Conservation (phyloP, 2,797 vertebrate species). For the Champsocephalus gunnari region DNA sequence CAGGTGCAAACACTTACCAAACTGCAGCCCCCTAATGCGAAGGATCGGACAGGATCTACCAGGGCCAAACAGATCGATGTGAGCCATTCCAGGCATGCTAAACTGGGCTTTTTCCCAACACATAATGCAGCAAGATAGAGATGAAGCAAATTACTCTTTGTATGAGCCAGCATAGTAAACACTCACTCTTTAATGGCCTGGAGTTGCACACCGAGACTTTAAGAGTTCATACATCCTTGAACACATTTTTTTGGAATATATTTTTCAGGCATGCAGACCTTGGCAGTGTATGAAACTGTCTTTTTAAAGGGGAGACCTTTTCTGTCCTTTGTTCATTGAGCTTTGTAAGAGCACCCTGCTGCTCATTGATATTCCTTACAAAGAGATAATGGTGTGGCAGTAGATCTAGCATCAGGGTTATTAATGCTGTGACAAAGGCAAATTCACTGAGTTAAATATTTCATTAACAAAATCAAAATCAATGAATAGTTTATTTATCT, state of each 20-base stretch:
- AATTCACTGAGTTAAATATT: slow-evolving; percentile 16
- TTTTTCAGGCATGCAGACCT: slow-evolving; percentile 36
- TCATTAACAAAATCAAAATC: background rate
- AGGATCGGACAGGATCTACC: slow-evolving; percentile 31
- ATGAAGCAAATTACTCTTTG: slow-evolving; percentile 45
- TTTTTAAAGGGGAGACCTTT: slow-evolving; percentile 29
- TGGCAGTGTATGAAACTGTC: slow-evolving; percentile 19
- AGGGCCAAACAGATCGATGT: slow-evolving; percentile 69
- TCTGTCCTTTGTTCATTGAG: slow-evolving; percentile 24
- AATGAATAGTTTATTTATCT: background rate
- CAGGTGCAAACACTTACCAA: slow-evolving; percentile 35
- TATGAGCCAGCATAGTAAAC: slow-evolving; percentile 57
- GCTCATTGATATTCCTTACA: slow-evolving; percentile 19
- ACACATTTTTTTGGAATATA: slow-evolving; percentile 39
- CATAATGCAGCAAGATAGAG: slow-evolving; percentile 40
- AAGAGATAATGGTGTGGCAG: background rate
- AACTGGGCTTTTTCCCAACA: slow-evolving; percentile 57
- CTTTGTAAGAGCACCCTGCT: slow-evolving; percentile 15
- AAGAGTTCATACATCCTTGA: slow-evolving; percentile 55
- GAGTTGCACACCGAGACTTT: slow-evolving; percentile 43
- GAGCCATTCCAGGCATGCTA: slow-evolving; percentile 64
- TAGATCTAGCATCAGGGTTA: background rate
- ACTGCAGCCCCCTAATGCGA: slow-evolving; percentile 37
- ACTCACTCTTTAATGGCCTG: slow-evolving; percentile 38
- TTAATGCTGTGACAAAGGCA: slow-evolving; percentile 13